Evolutionary conservation across 2,888 invertebrate species (phyloP).

Genomic region (Rutpela maculata): DNA sequence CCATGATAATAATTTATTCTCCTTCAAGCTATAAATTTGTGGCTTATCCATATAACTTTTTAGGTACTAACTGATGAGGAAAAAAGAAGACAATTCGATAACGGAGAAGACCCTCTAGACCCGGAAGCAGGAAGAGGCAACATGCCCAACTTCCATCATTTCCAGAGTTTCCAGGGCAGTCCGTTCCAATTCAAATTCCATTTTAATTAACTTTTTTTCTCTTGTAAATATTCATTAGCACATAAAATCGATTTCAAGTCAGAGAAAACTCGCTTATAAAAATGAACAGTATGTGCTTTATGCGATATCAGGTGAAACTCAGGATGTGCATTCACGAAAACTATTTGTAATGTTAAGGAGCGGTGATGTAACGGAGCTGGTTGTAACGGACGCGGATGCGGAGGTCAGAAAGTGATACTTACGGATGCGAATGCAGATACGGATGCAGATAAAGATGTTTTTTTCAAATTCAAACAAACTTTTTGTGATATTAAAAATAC

Average conservation of each 20-base stretch:
- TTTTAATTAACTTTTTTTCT: conserved; percentile 84
- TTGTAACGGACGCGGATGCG: too few species aligned
- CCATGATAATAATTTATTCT: too few species aligned
- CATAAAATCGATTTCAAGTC: conserved; percentile 22
- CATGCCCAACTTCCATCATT: conserved; percentile 86
- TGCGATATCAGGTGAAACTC: conserved; percentile 36
- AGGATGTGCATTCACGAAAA: conserved; percentile 17
- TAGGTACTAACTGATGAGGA: conserved; percentile 89
- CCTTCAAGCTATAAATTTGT: too few species aligned
- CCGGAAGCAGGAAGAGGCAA: conserved; percentile 86
- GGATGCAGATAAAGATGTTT: too few species aligned
- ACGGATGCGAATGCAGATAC: too few species aligned
- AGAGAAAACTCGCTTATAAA: conserved; percentile 25
- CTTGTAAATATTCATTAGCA: conserved; percentile 29
- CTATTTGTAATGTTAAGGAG: background rate
- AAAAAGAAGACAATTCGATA: conserved; percentile 95
- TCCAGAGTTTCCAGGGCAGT: conserved; percentile 84
- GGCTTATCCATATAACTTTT: conserved; percentile 41
- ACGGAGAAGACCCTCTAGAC: conserved; percentile 97
- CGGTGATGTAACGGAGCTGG: too few species aligned
- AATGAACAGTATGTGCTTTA: conserved; percentile 27
- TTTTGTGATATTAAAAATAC: too few species aligned
- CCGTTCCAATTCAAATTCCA: conserved; percentile 98
- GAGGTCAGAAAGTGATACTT: too few species aligned
- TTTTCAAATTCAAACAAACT: too few species aligned